Evolutionary conservation across 2,888 invertebrate genomes (phyloP).

Genomic region (Sisyra terminalis): DNA sequence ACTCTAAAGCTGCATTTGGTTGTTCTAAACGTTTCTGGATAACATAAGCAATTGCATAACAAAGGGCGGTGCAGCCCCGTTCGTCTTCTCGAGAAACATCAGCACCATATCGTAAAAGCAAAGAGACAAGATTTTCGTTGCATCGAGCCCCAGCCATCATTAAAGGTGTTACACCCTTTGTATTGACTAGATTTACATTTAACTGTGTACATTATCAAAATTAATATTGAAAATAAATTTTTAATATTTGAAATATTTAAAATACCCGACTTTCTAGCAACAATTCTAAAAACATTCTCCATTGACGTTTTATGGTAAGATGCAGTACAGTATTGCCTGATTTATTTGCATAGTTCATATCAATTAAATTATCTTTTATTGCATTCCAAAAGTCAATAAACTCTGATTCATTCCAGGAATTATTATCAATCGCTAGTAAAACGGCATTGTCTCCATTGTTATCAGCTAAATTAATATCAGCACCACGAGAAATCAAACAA

Average conservation of each 20-base stretch:
- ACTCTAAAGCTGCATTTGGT: constrained; percentile 19
- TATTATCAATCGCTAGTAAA: constrained; percentile 22
- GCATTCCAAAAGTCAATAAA: constrained; percentile 24
- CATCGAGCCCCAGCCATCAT: constrained; percentile 25
- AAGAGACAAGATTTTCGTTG: constrained; percentile 18
- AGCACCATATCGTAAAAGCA: constrained; percentile 19
- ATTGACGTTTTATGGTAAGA: constrained; percentile 24
- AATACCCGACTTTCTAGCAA: constrained; percentile 19
- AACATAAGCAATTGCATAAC: constrained; percentile 23
- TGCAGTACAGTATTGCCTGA: constrained; percentile 25
- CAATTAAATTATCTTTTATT: constrained; percentile 17
- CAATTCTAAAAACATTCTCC: constrained; percentile 21
- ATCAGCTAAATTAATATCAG: constrained; percentile 21
- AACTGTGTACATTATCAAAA: constrained; percentile 15
- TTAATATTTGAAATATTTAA: neutral
- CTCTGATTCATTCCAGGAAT: constrained; percentile 24
- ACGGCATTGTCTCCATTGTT: constrained; percentile 23
- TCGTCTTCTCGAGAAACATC: constrained; percentile 21
- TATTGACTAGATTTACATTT: constrained; percentile 19
- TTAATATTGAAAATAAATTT: too few species aligned
- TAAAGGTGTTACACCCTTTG: constrained; percentile 24
- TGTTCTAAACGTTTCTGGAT: constrained; percentile 19
- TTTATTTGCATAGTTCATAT: constrained; percentile 22
- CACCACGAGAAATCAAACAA: constrained; percentile 22
- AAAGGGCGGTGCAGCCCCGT: constrained; percentile 23